These are phyloP conservation scores for Eulacestoma nigropectus DNA, from an alignment of 2,113 vertebrate species.

Conservation along the genomic window DNA sequence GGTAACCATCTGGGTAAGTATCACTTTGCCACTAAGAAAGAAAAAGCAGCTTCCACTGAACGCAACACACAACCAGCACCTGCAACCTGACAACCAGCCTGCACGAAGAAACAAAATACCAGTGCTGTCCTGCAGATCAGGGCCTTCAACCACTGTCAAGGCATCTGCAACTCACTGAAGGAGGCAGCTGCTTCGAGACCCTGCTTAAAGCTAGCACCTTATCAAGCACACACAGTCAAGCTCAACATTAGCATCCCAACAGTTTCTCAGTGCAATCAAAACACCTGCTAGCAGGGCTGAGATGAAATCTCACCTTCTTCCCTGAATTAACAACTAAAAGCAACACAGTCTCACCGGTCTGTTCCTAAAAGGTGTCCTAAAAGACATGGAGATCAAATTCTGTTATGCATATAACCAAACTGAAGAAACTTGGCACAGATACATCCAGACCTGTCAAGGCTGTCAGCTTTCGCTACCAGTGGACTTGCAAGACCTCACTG, in stretches of 20 bases:
- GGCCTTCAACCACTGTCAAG: background rate
- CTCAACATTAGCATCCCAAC: background rate
- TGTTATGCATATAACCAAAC: background rate
- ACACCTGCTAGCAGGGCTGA: background rate
- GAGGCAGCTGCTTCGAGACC: background rate
- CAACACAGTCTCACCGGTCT: rapidly evolving
- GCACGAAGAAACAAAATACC: background rate
- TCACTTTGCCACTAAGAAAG: background rate
- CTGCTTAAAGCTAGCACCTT: background rate
- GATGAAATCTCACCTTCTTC: background rate
- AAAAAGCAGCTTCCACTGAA: background rate
- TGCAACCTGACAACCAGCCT: background rate
- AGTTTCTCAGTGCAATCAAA: background rate
- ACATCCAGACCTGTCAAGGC: background rate
- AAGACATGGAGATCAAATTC: background rate
- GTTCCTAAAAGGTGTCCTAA: background rate
- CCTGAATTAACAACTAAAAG: background rate
- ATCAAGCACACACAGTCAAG: background rate
- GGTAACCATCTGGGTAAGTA: background rate
- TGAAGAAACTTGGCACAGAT: background rate
- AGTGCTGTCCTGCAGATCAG: background rate
- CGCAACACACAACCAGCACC: background rate
- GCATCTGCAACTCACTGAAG: background rate
- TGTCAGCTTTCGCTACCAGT: background rate
- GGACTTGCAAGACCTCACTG: background rate